Base-by-base conservation (phyloP, 2,797 vertebrate species). In the Gouania willdenowi region DNA sequence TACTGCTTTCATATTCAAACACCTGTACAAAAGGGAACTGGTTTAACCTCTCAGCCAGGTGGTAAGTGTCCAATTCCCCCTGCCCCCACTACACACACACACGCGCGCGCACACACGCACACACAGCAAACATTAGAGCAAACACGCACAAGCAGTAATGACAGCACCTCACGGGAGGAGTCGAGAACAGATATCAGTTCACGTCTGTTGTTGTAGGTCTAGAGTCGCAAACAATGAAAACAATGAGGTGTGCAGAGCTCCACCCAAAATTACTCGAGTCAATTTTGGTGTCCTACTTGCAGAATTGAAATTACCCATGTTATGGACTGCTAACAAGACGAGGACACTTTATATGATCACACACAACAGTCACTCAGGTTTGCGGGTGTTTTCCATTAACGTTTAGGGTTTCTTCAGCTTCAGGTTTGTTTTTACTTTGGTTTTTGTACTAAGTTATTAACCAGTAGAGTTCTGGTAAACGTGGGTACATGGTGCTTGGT, bases 31-130 rank as follows among this genome's bases (percentile, higher is more conserved):
- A 7, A 41, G 31, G 38, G 8, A 75, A 71, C 71, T 59, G 58
- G 73, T 75, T 57, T 44, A 17, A 40, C 53, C 30, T 44, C 58
- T 60, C 15, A 41, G 26, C 5, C 21, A 26, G 59, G 65, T 66
- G 45, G 65, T 45, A 29, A 27, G 55, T 74, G 44, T 57, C 57
- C 42, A 22, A n/a, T n/a, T n/a, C n/a, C 15, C 26, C 9, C 6
- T 8, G 27, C 20, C 38, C 36, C 19, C 19, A 50, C 10, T 5
- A 23, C 28, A 23, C 14, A 32, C 10, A 12, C 23, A 15, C 35
- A 29, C 31, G 22, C 32, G 4, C 28, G 22, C 32, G 4, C 28
- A 29, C 13, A 48, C 4, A 28, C 21, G 32, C 16, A 37, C 7
- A 11, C 25, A 34, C 6, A 11, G 1, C 5, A 25, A 15, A 19